Evolutionary conservation across 2,113 vertebrate species (phyloP).

Genomic region (Rallus limicola): DNA sequence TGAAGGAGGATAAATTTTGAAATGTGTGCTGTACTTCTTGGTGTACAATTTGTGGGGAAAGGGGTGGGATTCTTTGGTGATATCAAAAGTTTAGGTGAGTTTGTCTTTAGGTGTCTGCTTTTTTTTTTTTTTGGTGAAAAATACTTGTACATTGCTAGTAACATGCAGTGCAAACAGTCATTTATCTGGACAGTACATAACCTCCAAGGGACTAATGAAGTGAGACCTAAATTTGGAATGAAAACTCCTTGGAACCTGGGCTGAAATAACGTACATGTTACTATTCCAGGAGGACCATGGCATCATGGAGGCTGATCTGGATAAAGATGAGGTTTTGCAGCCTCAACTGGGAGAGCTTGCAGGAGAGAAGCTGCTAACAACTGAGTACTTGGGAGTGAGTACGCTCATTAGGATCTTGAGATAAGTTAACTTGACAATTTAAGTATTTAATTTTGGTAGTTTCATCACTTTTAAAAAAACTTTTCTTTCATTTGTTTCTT

Average conservation of each 20-base stretch:
- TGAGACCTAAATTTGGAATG: background rate
- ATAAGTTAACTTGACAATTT: background rate
- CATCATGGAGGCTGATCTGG: conserved; percentile 86
- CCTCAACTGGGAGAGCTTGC: conserved; percentile 88
- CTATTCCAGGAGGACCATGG: conserved; percentile 81
- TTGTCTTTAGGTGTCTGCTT: background rate
- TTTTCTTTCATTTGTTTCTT: background rate
- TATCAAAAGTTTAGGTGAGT: background rate
- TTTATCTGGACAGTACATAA: background rate
- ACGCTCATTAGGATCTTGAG: background rate
- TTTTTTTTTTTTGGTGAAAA: background rate
- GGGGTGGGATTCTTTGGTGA: background rate
- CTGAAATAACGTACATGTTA: background rate
- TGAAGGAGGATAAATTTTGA: background rate
- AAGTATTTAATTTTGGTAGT: background rate
- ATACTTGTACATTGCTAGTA: background rate
- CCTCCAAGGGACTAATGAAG: background rate
- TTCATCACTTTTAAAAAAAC: background rate
- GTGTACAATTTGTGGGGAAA: background rate
- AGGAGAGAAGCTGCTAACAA: conserved; percentile 93
- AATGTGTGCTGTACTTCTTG: background rate
- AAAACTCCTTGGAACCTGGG: background rate
- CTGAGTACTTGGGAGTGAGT: conserved; percentile 93
- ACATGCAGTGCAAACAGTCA: background rate
- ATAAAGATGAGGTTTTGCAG: conserved; percentile 89